Percentiles rank a stretch among this genome's conserved stretches.
phyloP scores from a whole-genome alignment of 2,888 invertebrate genomes.

The Dione juno region DNA sequence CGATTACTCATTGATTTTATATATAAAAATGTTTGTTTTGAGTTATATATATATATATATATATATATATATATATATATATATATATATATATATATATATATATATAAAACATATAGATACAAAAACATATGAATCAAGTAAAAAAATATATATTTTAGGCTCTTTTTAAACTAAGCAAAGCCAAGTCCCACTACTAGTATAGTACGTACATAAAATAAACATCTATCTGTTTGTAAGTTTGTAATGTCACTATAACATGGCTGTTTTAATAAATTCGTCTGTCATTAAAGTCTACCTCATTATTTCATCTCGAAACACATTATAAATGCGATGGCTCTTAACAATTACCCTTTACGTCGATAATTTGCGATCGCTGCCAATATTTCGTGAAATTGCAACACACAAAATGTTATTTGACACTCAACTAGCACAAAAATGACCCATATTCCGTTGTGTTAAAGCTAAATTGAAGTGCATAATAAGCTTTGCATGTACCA shows the following conservation, averaged over 20 bases:
- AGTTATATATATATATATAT: too few species aligned
- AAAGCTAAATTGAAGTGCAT: not conserved
- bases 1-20: constrained; percentile 8
- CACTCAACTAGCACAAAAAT: constrained; percentile 24
- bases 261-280: constrained; percentile 38
- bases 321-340: constrained; percentile 54
- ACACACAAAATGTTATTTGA: constrained; percentile 40
- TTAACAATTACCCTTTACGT: constrained; percentile 73
- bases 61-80: too few species aligned
- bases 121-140: too few species aligned
- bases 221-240: not conserved
- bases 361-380: constrained; percentile 75
- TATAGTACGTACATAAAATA: not conserved
- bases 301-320: constrained; percentile 65
- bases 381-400: constrained; percentile 70
- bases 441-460: not conserved
- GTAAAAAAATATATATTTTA: too few species aligned
- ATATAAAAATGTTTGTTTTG: constrained; percentile 3
- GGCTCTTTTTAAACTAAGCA: not conserved
- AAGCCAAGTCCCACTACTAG: not conserved
- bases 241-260: constrained; percentile 21
- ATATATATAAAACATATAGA: too few species aligned
- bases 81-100: too few species aligned
- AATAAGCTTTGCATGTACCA: constrained; percentile 25
- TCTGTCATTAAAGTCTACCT: constrained; percentile 46